phyloP scores from a whole-genome alignment of 2,888 invertebrate species.

The Pammene fasciana region DNA sequence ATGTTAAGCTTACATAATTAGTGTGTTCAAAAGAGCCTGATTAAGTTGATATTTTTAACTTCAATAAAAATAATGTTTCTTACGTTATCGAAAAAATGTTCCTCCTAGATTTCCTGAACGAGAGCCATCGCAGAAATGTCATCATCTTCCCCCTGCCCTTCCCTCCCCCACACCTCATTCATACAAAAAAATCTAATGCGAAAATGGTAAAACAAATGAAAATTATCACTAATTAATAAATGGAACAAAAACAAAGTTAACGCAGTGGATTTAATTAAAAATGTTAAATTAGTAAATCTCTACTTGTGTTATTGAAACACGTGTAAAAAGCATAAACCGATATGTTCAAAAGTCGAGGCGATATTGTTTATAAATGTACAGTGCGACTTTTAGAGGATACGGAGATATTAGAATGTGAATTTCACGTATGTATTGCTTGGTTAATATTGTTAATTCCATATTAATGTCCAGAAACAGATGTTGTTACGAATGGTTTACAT shows the following conservation, averaged over 20 bases:
- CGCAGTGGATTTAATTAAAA: slow-evolving; percentile 45
- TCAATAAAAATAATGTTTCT: not conserved
- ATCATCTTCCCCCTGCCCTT: slow-evolving; percentile 46
- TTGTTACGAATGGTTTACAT: slow-evolving; percentile 49
- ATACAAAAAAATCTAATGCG: slow-evolving; percentile 43
- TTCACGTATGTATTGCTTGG: slow-evolving; percentile 83
- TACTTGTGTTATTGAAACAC: slow-evolving; percentile 34
- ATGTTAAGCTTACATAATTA: too few species aligned
- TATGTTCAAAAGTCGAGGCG: slow-evolving; percentile 88
- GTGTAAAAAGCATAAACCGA: slow-evolving; percentile 47
- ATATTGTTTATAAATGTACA: slow-evolving; percentile 93
- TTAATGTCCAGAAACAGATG: slow-evolving; percentile 1
- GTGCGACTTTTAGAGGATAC: slow-evolving; percentile 95
- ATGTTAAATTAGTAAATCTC: slow-evolving; percentile 48
- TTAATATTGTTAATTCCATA: slow-evolving; percentile 10
- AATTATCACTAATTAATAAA: slow-evolving; percentile 45
- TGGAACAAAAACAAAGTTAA: slow-evolving; percentile 49
- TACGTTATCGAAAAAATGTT: not conserved
- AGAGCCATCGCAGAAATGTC: slow-evolving; percentile 45
- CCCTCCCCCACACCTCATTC: slow-evolving; percentile 44
- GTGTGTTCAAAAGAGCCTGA: too few species aligned
- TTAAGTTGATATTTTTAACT: not conserved
- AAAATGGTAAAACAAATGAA: slow-evolving; percentile 61
- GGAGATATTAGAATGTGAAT: slow-evolving; percentile 96
- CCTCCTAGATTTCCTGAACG: slow-evolving; percentile 16